These are phyloP conservation scores for Microplitis deprimator DNA, from an alignment of 2,888 invertebrate species.

Conservation along the genomic window DNA sequence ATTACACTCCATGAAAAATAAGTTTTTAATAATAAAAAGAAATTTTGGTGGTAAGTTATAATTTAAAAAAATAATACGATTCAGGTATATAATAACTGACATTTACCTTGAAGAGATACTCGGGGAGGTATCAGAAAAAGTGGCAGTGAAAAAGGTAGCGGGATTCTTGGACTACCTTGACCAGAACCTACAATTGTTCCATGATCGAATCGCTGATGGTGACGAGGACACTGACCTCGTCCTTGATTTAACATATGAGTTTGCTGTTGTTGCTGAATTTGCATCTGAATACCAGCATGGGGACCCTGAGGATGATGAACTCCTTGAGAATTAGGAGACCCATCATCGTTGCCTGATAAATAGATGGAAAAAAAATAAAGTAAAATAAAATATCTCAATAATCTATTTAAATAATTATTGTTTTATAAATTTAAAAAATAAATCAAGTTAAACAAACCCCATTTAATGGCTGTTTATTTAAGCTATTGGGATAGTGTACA, in stretches of 20 bases:
- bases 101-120: too few relatives aligned
- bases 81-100: too few relatives aligned
- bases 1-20: too few relatives aligned
- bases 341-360: constrained; percentile 74
- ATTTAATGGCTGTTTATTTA: constrained; percentile 80
- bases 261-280: constrained; percentile 74
- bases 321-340: constrained; percentile 70
- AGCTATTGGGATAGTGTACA: constrained; percentile 74
- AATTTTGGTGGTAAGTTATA: too few relatives aligned
- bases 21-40: too few relatives aligned
- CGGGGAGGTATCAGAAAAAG: too few relatives aligned
- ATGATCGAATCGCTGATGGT: constrained; percentile 68
- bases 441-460: constrained; percentile 54
- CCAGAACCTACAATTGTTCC: constrained; percentile 72
- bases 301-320: constrained; percentile 67
- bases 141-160: too few relatives aligned
- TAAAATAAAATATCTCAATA: background rate
- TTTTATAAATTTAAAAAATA: background rate
- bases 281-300: constrained; percentile 74
- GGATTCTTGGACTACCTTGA: constrained; percentile 73
- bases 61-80: too few relatives aligned
- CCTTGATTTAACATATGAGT: constrained; percentile 66
- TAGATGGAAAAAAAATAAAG: background rate
- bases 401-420: too few relatives aligned
- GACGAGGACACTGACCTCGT: constrained; percentile 70